A percentile compares a stretch with the other conserved stretches of the same genome.
phyloP scores from a whole-genome alignment of 2,113 vertebrate genomes.

The Prionailurus bengalensis region DNA sequence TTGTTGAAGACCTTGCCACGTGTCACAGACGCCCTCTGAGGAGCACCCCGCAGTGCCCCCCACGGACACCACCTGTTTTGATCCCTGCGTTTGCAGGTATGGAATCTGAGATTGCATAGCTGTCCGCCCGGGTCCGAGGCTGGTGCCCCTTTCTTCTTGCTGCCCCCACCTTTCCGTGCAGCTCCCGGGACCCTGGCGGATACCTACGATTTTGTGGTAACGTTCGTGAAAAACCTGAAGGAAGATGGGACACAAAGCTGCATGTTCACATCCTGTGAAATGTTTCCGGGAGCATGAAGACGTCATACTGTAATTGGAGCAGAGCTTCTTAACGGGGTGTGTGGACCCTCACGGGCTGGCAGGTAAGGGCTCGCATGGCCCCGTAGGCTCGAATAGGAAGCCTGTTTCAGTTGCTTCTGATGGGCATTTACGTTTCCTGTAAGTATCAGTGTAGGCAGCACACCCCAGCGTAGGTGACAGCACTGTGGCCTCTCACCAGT shows the following conservation, averaged over 20 bases:
- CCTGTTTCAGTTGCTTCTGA: not conserved
- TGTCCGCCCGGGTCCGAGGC: not conserved
- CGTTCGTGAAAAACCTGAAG: not conserved
- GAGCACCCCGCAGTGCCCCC: rapidly evolving
- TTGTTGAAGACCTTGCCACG: too few species aligned
- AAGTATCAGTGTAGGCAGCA: not conserved
- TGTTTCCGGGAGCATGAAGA: not conserved
- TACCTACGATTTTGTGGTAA: not conserved
- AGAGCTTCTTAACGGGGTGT: not conserved
- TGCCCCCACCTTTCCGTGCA: not conserved
- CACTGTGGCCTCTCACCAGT: too few species aligned
- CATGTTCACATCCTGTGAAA: not conserved
- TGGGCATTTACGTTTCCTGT: not conserved
- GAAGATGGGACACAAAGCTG: not conserved
- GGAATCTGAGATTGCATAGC: not conserved
- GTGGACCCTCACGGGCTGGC: not conserved
- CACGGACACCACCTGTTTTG: rapidly evolving
- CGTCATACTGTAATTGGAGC: not conserved
- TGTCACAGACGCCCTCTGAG: too few species aligned
- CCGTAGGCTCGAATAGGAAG: not conserved
- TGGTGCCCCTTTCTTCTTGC: not conserved
- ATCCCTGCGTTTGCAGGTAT: not conserved
- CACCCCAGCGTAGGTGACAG: not conserved
- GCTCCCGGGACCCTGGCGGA: not conserved
- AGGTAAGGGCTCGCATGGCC: not conserved